A percentile compares a stretch with the other conserved stretches of the same genome.
phyloP scores from a whole-genome alignment of 2,888 invertebrate genomes.

The Mimumesa dahlbomi region DNA sequence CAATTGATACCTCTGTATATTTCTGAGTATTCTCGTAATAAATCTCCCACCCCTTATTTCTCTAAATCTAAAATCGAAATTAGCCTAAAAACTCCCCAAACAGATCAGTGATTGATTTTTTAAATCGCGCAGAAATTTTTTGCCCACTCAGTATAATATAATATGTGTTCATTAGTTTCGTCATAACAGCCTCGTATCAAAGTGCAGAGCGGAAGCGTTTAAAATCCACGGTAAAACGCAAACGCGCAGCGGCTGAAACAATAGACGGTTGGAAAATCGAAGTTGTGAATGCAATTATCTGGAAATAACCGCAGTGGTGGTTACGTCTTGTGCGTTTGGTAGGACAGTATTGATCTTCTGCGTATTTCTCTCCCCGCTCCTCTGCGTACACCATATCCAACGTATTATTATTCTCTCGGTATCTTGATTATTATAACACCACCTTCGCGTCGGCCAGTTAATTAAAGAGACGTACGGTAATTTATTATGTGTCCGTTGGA shows the following conservation, averaged over 20 bases:
- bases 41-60: no score
- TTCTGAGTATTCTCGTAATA: no score
- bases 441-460: background rate
- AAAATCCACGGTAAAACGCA: no score
- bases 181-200: no score
- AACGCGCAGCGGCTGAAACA: background rate
- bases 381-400: constrained; percentile 22
- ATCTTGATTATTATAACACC: constrained; percentile 2
- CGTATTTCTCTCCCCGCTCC: constrained; percentile 33
- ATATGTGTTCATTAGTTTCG: no score
- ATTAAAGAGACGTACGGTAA: background rate
- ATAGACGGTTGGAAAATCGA: constrained; percentile 23
- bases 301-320: constrained; percentile 50
- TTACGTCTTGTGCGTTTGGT: constrained; percentile 49
- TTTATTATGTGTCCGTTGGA: constrained; percentile 32
- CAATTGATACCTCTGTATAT: no score
- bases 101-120: no score
- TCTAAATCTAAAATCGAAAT: no score
- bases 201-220: no score
- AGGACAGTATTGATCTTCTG: constrained; percentile 52
- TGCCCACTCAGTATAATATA: no score
- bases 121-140: no score
- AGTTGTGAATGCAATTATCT: constrained; percentile 31
- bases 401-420: constrained; percentile 17
- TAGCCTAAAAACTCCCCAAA: no score